Evolutionary conservation across 2,888 invertebrate genomes (phyloP).

Genomic region (Folsomia candida): DNA sequence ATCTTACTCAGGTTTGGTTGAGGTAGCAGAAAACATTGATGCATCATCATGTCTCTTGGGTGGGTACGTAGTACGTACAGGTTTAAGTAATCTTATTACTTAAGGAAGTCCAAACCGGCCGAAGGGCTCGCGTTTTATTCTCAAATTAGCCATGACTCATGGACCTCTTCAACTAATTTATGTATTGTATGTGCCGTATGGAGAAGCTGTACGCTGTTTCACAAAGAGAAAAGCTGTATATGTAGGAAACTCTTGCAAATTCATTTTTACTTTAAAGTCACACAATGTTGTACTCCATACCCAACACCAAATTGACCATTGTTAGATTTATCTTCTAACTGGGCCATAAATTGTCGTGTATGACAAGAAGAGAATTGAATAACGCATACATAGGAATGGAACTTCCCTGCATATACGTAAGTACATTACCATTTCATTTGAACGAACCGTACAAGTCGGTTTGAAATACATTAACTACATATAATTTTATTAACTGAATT

Average conservation of each 20-base stretch:
- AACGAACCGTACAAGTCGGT: too few relatives aligned
- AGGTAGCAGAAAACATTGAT: too few relatives aligned
- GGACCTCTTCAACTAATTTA: neutral
- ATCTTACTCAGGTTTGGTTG: too few relatives aligned
- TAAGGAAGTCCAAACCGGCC: too few relatives aligned
- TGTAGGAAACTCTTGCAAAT: neutral
- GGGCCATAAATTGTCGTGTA: neutral
- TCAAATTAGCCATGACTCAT: neutral
- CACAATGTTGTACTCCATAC: too few relatives aligned
- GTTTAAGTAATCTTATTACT: too few relatives aligned
- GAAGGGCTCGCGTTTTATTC: neutral
- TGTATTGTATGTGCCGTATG: neutral
- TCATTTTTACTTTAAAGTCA: neutral
- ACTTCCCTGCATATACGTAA: too few relatives aligned
- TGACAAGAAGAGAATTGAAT: neutral
- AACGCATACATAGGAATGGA: neutral
- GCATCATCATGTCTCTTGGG: too few relatives aligned
- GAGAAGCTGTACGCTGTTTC: neutral
- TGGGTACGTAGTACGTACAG: too few relatives aligned
- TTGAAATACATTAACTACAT: too few relatives aligned
- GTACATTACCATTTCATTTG: too few relatives aligned
- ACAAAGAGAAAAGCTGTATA: neutral
- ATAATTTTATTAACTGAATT: too few relatives aligned
- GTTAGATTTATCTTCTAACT: constrained; percentile 1
- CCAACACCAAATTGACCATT: constrained; percentile 1